Conservation (phyloP, 2,888 invertebrate species). For the Epicampocera succincta region DNA sequence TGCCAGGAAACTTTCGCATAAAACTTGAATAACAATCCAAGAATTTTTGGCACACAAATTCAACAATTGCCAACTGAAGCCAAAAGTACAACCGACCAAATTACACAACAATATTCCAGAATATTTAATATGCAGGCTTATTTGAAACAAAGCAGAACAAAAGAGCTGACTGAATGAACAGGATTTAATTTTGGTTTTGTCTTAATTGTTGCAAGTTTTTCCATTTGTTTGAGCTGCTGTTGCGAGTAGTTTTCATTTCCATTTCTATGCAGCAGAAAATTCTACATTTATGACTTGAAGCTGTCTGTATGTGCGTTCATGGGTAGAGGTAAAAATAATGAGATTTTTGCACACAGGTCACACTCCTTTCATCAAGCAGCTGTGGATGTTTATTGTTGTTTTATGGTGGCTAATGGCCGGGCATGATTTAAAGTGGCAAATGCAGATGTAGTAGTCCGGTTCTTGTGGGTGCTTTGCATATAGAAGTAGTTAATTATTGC, state of each 20-base stretch:
- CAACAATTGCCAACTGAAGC: slow-evolving; percentile 1
- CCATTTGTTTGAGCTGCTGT: slow-evolving; percentile 12
- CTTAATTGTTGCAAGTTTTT: slow-evolving; percentile 46
- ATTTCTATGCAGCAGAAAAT: slow-evolving; percentile 1
- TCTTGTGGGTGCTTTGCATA: slow-evolving; percentile 75
- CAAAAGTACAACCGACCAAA: slow-evolving; percentile 14
- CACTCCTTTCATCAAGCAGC: slow-evolving; percentile 63
- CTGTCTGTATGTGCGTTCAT: slow-evolving; percentile 9
- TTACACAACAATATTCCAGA: slow-evolving; percentile 6
- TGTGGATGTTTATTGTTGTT: slow-evolving; percentile 16
- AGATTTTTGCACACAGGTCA: slow-evolving; percentile 49
- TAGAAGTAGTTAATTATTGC: slow-evolving; percentile 77
- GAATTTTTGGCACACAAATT: slow-evolving; percentile 21
- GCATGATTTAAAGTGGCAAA: slow-evolving; percentile 34
- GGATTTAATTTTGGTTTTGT: slow-evolving; percentile 60
- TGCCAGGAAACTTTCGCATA: slow-evolving; percentile 37
- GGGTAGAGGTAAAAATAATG: slow-evolving; percentile 46
- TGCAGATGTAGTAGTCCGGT: slow-evolving; percentile 69
- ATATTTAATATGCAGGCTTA: slow-evolving; percentile 58
- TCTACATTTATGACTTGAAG: slow-evolving; percentile 2
- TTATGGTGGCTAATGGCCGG: slow-evolving; percentile 13
- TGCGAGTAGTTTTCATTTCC: neutral
- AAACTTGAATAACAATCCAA: slow-evolving; percentile 7
- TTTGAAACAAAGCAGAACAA: slow-evolving; percentile 48
- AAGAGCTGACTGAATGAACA: slow-evolving; percentile 28